Base-by-base conservation (phyloP, 2,797 vertebrate genomes). In the Chelon labrosus region DNA sequence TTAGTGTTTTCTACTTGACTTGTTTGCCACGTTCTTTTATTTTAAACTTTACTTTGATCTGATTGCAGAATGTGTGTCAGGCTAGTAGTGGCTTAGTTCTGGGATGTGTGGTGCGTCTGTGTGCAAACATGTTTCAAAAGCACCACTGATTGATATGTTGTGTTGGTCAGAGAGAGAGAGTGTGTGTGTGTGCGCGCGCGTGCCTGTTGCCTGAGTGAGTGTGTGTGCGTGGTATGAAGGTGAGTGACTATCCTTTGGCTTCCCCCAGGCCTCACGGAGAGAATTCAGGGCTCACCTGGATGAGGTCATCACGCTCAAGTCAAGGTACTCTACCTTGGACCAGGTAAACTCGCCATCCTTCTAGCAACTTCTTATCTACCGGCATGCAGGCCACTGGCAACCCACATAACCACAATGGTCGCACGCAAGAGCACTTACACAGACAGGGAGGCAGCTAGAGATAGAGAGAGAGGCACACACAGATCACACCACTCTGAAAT, bases 261-360 rank as follows among this genome's bases (percentile, higher is more conserved):
- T 90, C 92, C 93, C 89, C 83, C 93, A 94, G 94, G 94, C 94
- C 92, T 94, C 94, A 91, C 90, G 94, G 87, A 92, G 94, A 94
- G 93, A 94, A 89, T 94, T 94, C 93, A 94, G 94, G 92, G 93
- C 93, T 93, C 93, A 94, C 90, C 92, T 94, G 92, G 93, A 94
- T 92, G 94, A 94, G 89, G 94, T 94, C 93, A 94, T 94, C 94
- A 94, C 93, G 91, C 93, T 94, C 93, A 94, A 94, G 94, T 94
- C 94, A 92, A 94, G 94, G 94, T 94, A 94, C 91, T 94, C 94
- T 93, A 94, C 94, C 94, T 94, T 94, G 94, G 94, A 94, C 92
- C 94, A 94, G 94, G 93, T 94, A 94, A 94, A 94, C 88, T 82
- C 65, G 76, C 79, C 89, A 85, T 85, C 82, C 88, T 93, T 91